Base-by-base conservation (phyloP, 2,888 invertebrate genomes). In the Mamestra brassicae region DNA sequence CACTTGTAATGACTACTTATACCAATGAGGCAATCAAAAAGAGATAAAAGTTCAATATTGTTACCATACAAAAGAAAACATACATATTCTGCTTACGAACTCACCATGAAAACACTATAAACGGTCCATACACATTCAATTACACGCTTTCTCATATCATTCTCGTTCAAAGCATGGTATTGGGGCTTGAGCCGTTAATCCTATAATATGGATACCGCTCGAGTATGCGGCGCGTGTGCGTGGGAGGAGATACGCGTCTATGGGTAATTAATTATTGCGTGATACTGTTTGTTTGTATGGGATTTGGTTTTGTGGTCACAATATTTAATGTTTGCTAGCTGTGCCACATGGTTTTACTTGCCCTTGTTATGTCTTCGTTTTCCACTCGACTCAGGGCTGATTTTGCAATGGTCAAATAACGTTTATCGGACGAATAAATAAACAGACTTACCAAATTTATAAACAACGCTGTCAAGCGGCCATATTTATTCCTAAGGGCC, bases 121-220 rank as follows among this genome's bases (percentile, higher is more conserved):
- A 54, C 50, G 54, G 11, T 55, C 45, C 47, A 34, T 36, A 60
- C 71, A 71, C 55, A 81, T 72, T 83, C 54, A 83, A 79, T 83
- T 75, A 74, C 70, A 68, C 57, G 71, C 47, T 83, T 70, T 83
- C 63, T 54, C 78, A 64, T 63, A 77, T 47, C 64, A 64, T 73
- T 67, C 58, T 57, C 61, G 45, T 58, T 52, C 42, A 36, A 66
- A 71, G 58, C n/a, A n/a, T 65, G 55, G 62, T 75, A 61, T 86
- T 66, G 66, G 73, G 69, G 78, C 72, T 77, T 87, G 84, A 88
- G 83, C 84, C 85, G 72, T 80, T 87, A 85, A 88, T 84, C 84
- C 85, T 60, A 72, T 86, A 80, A 83, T 78, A 80, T 66, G 57
- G 65, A 58, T 78, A 74, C 70, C 62, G 52, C 5, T 42, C 38